Percentiles rank a stretch among this genome's conserved stretches.
Conservation (phyloP, 1,140 invertebrate species). For the Eupristina koningsbergeri region DNA sequence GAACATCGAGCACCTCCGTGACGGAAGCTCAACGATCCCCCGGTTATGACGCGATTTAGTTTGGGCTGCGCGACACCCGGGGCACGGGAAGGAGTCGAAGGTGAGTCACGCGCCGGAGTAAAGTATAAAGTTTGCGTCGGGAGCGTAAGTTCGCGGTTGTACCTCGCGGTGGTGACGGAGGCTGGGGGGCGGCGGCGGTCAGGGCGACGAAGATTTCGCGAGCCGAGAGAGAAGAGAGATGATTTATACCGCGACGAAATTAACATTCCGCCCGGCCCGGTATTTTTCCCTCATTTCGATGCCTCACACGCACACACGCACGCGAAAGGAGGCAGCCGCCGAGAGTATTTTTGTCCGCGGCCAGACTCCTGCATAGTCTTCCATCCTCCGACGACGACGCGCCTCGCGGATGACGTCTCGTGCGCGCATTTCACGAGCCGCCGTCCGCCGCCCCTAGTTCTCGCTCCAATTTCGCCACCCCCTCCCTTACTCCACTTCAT, state of each 20-base stretch:
- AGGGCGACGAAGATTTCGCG: slow-evolving; percentile 40
- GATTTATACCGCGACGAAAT: slow-evolving; percentile 62
- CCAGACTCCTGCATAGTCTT: slow-evolving; percentile 42
- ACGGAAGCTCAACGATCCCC: slow-evolving; percentile 54
- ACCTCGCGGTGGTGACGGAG: background rate
- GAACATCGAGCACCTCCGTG: slow-evolving; percentile 22
- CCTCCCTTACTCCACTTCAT: background rate
- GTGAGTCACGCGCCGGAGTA: slow-evolving; percentile 54
- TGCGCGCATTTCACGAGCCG: slow-evolving; percentile 16
- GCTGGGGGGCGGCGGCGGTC: background rate
- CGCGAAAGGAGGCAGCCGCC: slow-evolving; percentile 15
- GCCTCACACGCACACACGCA: slow-evolving; percentile 19
- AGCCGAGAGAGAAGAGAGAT: slow-evolving; percentile 48
- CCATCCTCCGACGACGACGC: slow-evolving; percentile 45
- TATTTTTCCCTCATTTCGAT: slow-evolving; percentile 63
- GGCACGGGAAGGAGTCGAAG: slow-evolving; percentile 52
- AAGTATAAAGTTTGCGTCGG: slow-evolving; percentile 57
- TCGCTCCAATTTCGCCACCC: slow-evolving; percentile 23
- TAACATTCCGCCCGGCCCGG: slow-evolving; percentile 61
- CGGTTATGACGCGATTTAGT: background rate
- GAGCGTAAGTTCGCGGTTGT: slow-evolving; percentile 39
- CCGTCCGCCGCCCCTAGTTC: slow-evolving; percentile 8
- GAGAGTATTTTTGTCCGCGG: slow-evolving; percentile 50
- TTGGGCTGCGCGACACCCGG: background rate
- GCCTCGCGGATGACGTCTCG: slow-evolving; percentile 16